These are phyloP conservation scores for Drosophila tripunctata DNA, from an alignment of 2,888 invertebrate species.

Conservation along the genomic window DNA sequence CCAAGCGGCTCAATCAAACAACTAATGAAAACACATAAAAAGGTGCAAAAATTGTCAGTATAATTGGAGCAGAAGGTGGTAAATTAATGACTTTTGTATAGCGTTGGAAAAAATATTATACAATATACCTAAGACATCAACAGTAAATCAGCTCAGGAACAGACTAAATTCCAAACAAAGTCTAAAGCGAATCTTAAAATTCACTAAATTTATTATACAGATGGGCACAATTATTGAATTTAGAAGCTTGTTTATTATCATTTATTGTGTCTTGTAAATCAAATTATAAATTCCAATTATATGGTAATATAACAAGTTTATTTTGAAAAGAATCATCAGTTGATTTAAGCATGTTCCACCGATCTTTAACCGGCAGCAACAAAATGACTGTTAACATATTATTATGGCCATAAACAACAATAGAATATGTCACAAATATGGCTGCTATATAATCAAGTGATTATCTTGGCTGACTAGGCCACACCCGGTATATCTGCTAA, in stretches of 20 bases:
- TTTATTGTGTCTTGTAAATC: slow-evolving; percentile 4
- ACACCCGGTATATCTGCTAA: slow-evolving; percentile 14
- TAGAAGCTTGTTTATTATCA: not conserved
- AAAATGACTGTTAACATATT: slow-evolving; percentile 33
- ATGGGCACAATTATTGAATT: not conserved
- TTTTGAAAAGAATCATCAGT: not conserved
- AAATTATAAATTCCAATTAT: not conserved
- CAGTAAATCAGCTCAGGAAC: not conserved
- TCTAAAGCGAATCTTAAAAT: not conserved
- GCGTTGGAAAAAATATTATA: slow-evolving; percentile 5
- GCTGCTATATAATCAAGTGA: slow-evolving; percentile 47
- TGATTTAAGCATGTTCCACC: slow-evolving; percentile 1
- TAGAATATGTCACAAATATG: slow-evolving; percentile 39
- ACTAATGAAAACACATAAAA: slow-evolving; percentile 2
- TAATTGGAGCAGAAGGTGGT: slow-evolving; percentile 23
- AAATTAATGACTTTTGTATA: slow-evolving; percentile 8
- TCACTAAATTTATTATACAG: too few species aligned
- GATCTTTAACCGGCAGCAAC: slow-evolving; percentile 33
- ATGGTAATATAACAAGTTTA: slow-evolving; percentile 5
- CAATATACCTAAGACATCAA: too few species aligned
- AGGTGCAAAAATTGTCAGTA: slow-evolving; percentile 21
- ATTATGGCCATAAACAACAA: slow-evolving; percentile 44
- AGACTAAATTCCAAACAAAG: too few species aligned
- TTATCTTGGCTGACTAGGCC: slow-evolving; percentile 32
- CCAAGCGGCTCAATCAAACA: slow-evolving; percentile 55